A percentile compares a stretch with the other conserved stretches of the same genome.
phyloP scores from a whole-genome alignment of 2,797 vertebrate species.

The Xerus rutilus region DNA sequence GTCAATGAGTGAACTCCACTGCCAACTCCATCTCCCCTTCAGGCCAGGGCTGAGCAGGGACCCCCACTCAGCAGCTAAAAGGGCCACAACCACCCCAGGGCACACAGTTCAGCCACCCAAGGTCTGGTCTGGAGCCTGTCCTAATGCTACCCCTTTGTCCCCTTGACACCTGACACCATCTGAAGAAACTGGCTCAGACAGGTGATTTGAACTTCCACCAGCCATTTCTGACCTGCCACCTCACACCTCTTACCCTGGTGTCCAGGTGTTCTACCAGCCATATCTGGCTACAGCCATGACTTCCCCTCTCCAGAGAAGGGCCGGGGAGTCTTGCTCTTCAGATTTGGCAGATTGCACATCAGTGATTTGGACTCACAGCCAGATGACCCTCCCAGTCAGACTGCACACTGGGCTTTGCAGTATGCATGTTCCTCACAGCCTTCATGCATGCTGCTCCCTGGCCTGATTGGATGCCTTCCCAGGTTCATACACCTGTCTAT shows the following conservation, averaged over 20 bases:
- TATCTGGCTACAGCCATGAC: neutral
- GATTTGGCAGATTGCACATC: neutral
- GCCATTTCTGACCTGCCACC: neutral
- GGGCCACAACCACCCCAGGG: no score
- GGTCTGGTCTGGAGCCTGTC: neutral
- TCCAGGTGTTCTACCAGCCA: no score
- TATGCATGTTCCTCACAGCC: fast-evolving
- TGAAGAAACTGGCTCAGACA: neutral
- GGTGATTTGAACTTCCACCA: neutral
- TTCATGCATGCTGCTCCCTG: neutral
- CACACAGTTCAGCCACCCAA: fast-evolving
- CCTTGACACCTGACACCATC: neutral
- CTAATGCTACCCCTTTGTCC: neutral
- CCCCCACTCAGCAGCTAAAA: neutral
- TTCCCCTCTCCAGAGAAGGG: neutral
- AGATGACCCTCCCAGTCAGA: neutral
- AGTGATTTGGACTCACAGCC: neutral
- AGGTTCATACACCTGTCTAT: neutral
- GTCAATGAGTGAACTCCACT: no score
- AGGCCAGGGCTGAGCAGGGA: neutral
- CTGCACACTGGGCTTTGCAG: fast-evolving
- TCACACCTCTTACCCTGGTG: neutral
- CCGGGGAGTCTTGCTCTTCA: neutral
- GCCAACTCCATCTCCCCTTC: neutral
- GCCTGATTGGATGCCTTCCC: neutral